These are phyloP conservation scores for Aphodius sticticus DNA, from an alignment of 2,888 invertebrate genomes.

Conservation along the genomic window DNA sequence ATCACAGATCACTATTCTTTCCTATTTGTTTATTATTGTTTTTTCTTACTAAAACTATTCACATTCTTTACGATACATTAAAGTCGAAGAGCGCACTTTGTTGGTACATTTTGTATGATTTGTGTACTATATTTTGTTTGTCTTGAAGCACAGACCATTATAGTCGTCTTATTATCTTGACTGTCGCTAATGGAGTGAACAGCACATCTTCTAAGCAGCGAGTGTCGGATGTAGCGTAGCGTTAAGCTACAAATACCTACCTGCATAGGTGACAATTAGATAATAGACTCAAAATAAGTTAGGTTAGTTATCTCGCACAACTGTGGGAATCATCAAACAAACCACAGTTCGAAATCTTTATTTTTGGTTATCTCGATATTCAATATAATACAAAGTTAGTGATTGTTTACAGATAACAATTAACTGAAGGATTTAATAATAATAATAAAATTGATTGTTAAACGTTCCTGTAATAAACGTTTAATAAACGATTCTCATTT, in stretches of 20 bases:
- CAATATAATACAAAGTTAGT: neutral
- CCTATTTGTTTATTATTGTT: neutral
- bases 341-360: neutral
- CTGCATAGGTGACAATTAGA: neutral
- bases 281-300: neutral
- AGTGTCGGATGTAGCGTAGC: neutral
- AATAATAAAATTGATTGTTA: neutral
- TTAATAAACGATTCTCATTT: neutral
- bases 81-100: neutral
- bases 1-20: conserved; percentile 19
- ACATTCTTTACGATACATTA: neutral
- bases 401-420: neutral
- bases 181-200: neutral
- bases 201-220: neutral
- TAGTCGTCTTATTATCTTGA: neutral
- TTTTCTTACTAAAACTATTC: neutral
- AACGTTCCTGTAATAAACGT: neutral
- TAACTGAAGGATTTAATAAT: neutral
- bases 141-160: neutral
- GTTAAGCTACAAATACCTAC: neutral
- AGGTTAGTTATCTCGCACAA: neutral
- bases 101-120: neutral
- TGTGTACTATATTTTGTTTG: neutral
- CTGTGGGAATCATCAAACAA: too few relatives aligned
- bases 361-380: neutral